phyloP scores from a whole-genome alignment of 2,888 invertebrate species.

The Corythucha ciliata region DNA sequence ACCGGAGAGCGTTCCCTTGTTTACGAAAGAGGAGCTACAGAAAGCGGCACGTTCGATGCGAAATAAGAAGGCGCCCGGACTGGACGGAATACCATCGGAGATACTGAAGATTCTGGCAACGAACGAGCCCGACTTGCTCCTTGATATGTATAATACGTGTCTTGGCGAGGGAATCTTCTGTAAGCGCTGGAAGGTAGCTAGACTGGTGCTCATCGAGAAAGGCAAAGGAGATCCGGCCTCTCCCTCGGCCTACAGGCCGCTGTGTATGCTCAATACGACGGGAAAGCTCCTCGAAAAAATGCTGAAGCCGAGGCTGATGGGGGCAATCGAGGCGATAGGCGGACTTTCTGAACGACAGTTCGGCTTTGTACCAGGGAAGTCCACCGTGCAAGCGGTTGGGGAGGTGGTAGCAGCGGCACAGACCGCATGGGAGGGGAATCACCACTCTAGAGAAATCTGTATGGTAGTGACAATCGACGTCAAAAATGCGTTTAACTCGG shows the following conservation, averaged over 20 bases:
- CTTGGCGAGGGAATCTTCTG: slow-evolving; percentile 17
- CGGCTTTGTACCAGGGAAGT: slow-evolving; percentile 29
- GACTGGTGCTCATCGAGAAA: slow-evolving; percentile 16
- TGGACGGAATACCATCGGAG: slow-evolving; percentile 17
- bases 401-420: slow-evolving; percentile 23
- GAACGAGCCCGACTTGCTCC: slow-evolving; percentile 13
- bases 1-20: slow-evolving; percentile 17
- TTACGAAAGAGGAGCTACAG: slow-evolving; percentile 19
- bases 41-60: slow-evolving; percentile 18
- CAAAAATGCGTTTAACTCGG: slow-evolving; percentile 32
- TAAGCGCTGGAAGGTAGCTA: slow-evolving; percentile 16
- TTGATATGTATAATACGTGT: slow-evolving; percentile 22
- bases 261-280: slow-evolving; percentile 22
- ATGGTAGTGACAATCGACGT: slow-evolving; percentile 28
- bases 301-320: slow-evolving; percentile 32
- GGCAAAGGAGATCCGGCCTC: slow-evolving; percentile 16
- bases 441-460: slow-evolving; percentile 16
- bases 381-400: slow-evolving; percentile 27
- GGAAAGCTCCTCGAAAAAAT: slow-evolving; percentile 34
- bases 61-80: slow-evolving; percentile 22
- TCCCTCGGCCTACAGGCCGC: slow-evolving; percentile 19
- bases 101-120: slow-evolving; percentile 11
- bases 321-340: slow-evolving; percentile 28
- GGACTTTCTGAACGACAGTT: slow-evolving; percentile 29
- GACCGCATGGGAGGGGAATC: not conserved